Base-by-base conservation (phyloP, 1,140 invertebrate genomes). In the Drosophila asahinai region DNA sequence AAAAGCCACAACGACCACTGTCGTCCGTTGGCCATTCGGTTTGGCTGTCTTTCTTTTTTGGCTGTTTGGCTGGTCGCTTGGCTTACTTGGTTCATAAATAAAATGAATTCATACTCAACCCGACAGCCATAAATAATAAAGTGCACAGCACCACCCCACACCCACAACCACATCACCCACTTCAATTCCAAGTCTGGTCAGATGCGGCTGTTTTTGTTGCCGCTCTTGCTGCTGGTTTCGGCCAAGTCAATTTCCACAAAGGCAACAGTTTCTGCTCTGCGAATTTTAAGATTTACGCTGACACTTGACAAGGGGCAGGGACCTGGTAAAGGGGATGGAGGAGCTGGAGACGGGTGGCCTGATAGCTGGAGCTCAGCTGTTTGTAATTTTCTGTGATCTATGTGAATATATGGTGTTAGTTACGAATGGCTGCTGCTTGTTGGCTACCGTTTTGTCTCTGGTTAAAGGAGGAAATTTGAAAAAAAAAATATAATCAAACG, bases 121-220 rank as follows among this genome's bases (percentile, higher is more conserved):
- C 83, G 84, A 83, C 84, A 89, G 83, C 81, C 77, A 87, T 87
- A 89, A 87, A 87, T 87, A 87, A 87, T 87, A 87, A 87, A 87
- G 81, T 83, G 84, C 83, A 86, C 51, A 79, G 76, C 83, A 49
- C 45, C 54, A 22, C 51, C 66, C 42, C 60, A 9, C 40, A 22
- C 61, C 67, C 64, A 61, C 57, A 12, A 8, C 42, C 30, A n/a
- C 27, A 54, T 36, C 43, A 36, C 67, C 70, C 70, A 72, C 70
- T 61, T 59, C 54, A 60, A 72, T 57, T 51, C 70, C 66, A 59
- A 71, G 70, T 60, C 66, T 72, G 70, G 70, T 73, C 71, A 59
- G 68, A 72, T 70, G 67, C 43, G 40, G 68, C 33, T 49, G 68
- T 58, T 58, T 57, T 68, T 57, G 68, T 25, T 33, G 49, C 49